Evolutionary conservation across 2,113 vertebrate species (phyloP).

Genomic region (Paramisgurnus dabryanus): DNA sequence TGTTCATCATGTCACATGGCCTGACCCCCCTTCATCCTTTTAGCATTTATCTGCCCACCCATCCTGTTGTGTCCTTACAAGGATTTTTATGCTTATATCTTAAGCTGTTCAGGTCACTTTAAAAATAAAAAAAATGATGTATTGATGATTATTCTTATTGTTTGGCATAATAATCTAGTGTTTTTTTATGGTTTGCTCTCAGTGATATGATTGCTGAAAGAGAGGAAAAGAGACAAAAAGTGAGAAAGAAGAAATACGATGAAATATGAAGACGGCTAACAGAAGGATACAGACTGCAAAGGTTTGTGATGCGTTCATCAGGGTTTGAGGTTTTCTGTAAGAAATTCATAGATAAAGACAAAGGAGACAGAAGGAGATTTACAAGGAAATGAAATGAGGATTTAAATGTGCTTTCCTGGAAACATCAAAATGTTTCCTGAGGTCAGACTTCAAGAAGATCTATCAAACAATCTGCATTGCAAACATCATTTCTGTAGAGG

Average conservation of each 20-base stretch:
- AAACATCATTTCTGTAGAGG: no score
- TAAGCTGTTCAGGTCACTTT: no score
- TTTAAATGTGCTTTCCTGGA: background rate
- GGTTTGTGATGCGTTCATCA: background rate
- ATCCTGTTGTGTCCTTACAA: background rate
- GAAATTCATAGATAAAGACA: background rate
- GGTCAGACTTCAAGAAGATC: no score
- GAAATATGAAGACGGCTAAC: background rate
- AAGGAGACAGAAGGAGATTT: no score
- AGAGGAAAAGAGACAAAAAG: background rate
- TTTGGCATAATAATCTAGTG: no score
- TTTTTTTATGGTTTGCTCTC: no score
- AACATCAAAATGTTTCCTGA: background rate
- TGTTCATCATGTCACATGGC: slow-evolving; percentile 13
- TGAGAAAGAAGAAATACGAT: background rate
- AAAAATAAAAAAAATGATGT: no score
- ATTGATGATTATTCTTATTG: no score
- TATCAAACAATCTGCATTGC: no score
- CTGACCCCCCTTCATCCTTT: background rate
- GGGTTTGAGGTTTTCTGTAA: background rate
- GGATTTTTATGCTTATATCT: background rate
- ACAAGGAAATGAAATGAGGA: background rate
- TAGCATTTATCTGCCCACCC: background rate
- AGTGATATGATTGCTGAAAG: background rate
- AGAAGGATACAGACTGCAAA: background rate